Base-by-base conservation (phyloP, 2,113 vertebrate species). In the Brachyhypopomus gauderio region DNA sequence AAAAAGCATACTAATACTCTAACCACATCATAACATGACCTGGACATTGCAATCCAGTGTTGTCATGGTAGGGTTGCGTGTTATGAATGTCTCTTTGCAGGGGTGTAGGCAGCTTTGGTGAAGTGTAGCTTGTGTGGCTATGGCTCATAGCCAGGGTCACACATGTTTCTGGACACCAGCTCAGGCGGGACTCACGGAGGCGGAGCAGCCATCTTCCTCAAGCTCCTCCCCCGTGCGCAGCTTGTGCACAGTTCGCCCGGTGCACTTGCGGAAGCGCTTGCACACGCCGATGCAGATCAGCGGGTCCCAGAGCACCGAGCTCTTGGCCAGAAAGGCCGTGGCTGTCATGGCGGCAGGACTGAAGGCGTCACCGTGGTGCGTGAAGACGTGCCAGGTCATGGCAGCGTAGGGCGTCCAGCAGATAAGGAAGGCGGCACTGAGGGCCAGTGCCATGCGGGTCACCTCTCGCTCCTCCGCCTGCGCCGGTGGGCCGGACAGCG, bases 261-360 rank as follows among this genome's bases (percentile, higher is more conserved):
- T 95, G 89, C 94, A 95, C 92, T 91, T 93, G 77, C 95, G 94
- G 91, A 96, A 96, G 93, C 95, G 86, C 69, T 94, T 95, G 84
- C 96, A 96, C 94, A 96, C 92, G 58, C 95, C 85, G 2, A 95
- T 92, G 84, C 95, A 96, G 87, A 96, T 96, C 87, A 96, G 89
- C 0, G 96, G 95, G 88, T 95, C 95, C 88, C 94, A 95, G 88
- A 95, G 88, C 25, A 94, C 0, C 0, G 95, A 86, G 67, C 86
- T 91, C 92, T 96, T 96, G 90, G 95, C 94, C 12, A 96, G 96
- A 91, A 96, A 96, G 0, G 95, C 91, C 0, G 94, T 94, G 83
- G 94, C 0, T 20, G 95, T 95, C 95, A 96, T 95, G 87, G 95
- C 93, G 83, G 94, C 84, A 48, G 95, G 95, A 38, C 94, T 93